A percentile compares a stretch with the other conserved stretches of the same genome.
These are phyloP conservation scores for Capromys pilorides DNA, from an alignment of 2,797 vertebrate species.

Conservation along the genomic window DNA sequence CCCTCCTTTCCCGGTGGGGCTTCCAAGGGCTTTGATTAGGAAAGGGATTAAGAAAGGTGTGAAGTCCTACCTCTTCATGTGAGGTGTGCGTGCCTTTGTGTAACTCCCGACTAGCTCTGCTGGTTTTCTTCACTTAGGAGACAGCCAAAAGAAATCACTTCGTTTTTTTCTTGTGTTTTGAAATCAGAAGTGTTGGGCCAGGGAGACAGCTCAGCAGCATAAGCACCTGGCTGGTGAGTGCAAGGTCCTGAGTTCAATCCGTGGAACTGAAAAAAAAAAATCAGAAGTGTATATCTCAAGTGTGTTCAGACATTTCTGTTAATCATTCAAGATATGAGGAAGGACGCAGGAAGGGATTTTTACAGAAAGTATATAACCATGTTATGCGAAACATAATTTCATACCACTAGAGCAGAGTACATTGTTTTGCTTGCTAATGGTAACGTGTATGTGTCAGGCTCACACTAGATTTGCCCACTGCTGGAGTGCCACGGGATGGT, in stretches of 20 bases:
- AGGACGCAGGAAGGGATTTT: not conserved
- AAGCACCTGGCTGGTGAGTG: no score
- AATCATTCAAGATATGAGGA: not conserved
- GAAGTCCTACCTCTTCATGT: slow-evolving; percentile 58
- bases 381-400: not conserved
- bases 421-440: not conserved
- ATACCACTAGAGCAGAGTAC: not conserved
- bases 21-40: slow-evolving; percentile 21
- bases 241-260: no score
- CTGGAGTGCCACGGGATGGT: not conserved
- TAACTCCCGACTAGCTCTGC: slow-evolving; percentile 14
- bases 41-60: not conserved
- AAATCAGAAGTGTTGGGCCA: slow-evolving; percentile 30
- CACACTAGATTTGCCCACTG: not conserved
- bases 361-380: not conserved
- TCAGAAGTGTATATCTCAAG: slow-evolving; percentile 23
- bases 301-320: slow-evolving; percentile 20
- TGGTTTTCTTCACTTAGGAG: slow-evolving; percentile 3
- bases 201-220: no score
- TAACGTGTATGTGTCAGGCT: not conserved
- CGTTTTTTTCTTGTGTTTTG: slow-evolving; percentile 46
- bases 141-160: slow-evolving; percentile 3
- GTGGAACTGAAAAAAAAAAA: not conserved
- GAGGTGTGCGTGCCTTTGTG: not conserved
- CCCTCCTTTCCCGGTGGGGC: not conserved